Percentiles rank a stretch among this genome's conserved stretches.
Conservation (phyloP, 2,113 vertebrate species). For the Silurus meridionalis region DNA sequence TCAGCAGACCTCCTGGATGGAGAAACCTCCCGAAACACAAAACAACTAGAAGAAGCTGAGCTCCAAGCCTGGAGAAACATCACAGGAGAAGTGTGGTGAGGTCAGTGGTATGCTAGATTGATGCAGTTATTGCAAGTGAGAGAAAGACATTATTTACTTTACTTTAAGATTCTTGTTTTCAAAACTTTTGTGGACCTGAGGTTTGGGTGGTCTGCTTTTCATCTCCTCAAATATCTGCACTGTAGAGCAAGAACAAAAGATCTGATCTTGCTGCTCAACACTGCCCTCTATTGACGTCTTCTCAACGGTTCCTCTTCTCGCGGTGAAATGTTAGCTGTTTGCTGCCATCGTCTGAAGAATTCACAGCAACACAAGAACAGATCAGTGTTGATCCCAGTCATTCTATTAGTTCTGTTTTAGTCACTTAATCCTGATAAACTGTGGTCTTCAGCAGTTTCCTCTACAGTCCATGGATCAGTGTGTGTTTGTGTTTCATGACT, state of each 20-base stretch:
- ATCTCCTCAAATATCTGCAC: neutral
- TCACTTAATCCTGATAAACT: neutral
- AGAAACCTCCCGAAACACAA: neutral
- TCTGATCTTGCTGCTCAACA: neutral
- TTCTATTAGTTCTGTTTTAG: neutral
- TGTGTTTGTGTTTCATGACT: too few relatives aligned
- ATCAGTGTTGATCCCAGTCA: neutral
- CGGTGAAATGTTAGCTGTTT: neutral
- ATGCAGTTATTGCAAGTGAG: neutral
- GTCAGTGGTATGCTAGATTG: neutral
- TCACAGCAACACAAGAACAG: neutral
- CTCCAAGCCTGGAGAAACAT: neutral
- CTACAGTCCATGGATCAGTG: too few relatives aligned
- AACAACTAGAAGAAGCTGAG: neutral
- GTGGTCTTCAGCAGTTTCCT: neutral
- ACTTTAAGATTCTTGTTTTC: neutral
- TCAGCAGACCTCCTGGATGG: neutral
- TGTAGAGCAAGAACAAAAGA: neutral
- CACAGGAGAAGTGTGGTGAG: neutral
- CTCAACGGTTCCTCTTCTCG: too few relatives aligned
- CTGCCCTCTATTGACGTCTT: neutral
- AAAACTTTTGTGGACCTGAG: neutral
- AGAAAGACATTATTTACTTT: neutral
- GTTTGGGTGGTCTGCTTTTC: neutral
- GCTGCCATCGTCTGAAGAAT: slow-evolving; percentile 32